Evolutionary conservation across 2,797 vertebrate genomes (phyloP).

Genomic region (Coccyzus lansbergi): DNA sequence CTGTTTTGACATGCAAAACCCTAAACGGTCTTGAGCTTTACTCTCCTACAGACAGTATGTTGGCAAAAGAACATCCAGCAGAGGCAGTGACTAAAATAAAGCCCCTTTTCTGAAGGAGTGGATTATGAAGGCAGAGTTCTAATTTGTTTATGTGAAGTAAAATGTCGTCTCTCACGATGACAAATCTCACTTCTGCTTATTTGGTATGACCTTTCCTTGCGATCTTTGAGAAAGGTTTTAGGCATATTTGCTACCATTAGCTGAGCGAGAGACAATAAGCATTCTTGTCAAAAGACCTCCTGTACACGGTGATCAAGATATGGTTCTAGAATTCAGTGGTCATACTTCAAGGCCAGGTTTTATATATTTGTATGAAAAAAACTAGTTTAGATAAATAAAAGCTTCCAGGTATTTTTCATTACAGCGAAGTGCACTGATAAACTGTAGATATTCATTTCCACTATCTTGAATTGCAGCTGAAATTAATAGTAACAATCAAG

Average conservation of each 20-base stretch:
- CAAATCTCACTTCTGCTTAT: neutral
- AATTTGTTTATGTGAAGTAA: neutral
- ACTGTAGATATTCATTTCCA: neutral
- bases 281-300: neutral
- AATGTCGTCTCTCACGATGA: neutral
- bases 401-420: neutral
- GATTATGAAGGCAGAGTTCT: neutral
- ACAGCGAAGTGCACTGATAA: neutral
- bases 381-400: neutral
- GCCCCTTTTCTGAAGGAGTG: neutral
- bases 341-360: neutral
- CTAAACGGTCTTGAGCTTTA: neutral
- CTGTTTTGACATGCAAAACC: neutral
- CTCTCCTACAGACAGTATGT: neutral
- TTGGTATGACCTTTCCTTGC: neutral
- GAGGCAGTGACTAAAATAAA: neutral
- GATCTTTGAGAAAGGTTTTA: neutral
- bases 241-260: neutral
- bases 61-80: neutral
- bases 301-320: neutral
- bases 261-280: neutral
- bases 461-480: neutral
- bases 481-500: neutral
- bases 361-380: neutral
- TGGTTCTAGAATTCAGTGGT: neutral